A percentile compares a stretch with the other conserved stretches of the same genome.
phyloP scores from a whole-genome alignment of 2,113 vertebrate species.

The Trogon surrucura region DNA sequence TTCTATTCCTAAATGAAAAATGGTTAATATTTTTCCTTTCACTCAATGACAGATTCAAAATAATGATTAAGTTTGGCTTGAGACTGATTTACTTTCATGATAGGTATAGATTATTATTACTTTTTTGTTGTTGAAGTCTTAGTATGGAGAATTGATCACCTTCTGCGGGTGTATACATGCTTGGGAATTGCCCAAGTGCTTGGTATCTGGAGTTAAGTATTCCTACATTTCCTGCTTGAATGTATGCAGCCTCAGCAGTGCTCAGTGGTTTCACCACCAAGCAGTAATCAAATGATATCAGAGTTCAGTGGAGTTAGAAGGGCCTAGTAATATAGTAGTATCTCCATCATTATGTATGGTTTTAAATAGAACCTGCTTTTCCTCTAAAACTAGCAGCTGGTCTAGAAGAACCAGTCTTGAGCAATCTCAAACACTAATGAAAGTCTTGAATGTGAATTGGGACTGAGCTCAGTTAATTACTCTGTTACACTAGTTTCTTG shows the following conservation, averaged over 20 bases:
- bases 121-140: neutral
- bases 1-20: conserved; percentile 4
- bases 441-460: neutral
- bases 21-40: neutral
- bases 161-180: neutral
- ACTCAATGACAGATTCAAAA: neutral
- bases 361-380: neutral
- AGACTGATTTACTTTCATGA: neutral
- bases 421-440: neutral
- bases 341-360: neutral
- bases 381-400: neutral
- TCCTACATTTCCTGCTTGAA: neutral
- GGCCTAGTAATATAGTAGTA: neutral
- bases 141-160: neutral
- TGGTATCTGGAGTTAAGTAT: neutral
- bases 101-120: neutral
- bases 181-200: neutral
- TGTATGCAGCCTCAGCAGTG: neutral
- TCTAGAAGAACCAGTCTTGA: neutral
- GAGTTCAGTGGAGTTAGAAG: neutral
- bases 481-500: neutral
- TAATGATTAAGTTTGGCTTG: neutral
- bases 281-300: neutral
- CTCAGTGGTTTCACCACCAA: neutral
- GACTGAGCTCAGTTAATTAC: neutral